Evolutionary conservation across 2,888 invertebrate genomes (phyloP).

Genomic region (Drosophila rellima): DNA sequence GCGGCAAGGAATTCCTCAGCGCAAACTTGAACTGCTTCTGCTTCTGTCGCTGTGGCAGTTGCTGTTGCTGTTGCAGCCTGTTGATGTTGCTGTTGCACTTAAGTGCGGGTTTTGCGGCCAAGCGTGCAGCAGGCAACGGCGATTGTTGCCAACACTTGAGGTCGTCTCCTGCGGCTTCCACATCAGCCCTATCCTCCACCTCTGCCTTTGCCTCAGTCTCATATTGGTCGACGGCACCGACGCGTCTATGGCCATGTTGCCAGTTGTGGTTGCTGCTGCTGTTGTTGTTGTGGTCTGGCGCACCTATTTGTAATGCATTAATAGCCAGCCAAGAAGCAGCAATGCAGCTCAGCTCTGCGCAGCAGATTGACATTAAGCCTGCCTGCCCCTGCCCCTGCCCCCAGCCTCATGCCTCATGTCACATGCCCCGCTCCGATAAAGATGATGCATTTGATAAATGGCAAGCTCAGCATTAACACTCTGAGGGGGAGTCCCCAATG

Average conservation of each 20-base stretch:
- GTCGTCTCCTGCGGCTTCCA: slow-evolving; percentile 62
- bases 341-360: slow-evolving; percentile 45
- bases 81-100: slow-evolving; percentile 50
- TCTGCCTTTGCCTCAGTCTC: slow-evolving; percentile 30
- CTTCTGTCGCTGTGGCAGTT: slow-evolving; percentile 41
- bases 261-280: slow-evolving; percentile 41
- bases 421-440: slow-evolving; percentile 35
- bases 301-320: slow-evolving; percentile 81
- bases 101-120: slow-evolving; percentile 63
- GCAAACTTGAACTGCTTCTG: slow-evolving; percentile 79
- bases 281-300: slow-evolving; percentile 63
- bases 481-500: slow-evolving; percentile 1
- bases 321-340: slow-evolving; percentile 59
- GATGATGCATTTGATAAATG: slow-evolving; percentile 61
- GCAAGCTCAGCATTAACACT: slow-evolving; percentile 56
- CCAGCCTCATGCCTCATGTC: not conserved
- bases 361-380: slow-evolving; percentile 75
- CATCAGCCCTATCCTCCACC: slow-evolving; percentile 27
- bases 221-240: slow-evolving; percentile 79
- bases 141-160: slow-evolving; percentile 78
- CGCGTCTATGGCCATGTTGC: slow-evolving; percentile 71
- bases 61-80: slow-evolving; percentile 41
- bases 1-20: slow-evolving; percentile 80
- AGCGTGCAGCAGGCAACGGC: slow-evolving; percentile 63
- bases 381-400: slow-evolving; percentile 7